Conservation (phyloP, 2,797 vertebrate species). For the Ptychadena robeensis region DNA sequence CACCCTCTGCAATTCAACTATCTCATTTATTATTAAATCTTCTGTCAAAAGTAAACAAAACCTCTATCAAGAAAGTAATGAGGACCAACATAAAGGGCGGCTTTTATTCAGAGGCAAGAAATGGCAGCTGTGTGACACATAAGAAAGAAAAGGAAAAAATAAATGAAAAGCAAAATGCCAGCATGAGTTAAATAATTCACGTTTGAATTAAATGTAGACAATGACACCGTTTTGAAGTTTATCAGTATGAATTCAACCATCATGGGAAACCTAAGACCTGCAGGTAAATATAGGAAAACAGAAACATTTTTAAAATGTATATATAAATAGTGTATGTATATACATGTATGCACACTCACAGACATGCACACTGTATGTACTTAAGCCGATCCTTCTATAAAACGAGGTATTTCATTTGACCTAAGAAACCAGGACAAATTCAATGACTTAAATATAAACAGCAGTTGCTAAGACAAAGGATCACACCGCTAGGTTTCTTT, state of each 20-base stretch:
- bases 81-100: neutral
- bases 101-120: neutral
- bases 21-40: slow-evolving; percentile 49
- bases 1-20: slow-evolving; percentile 10
- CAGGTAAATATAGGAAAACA: neutral
- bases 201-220: neutral
- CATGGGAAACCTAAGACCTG: neutral
- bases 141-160: neutral
- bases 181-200: neutral
- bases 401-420: too few relatives aligned
- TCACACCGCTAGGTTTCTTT: too few relatives aligned
- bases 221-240: neutral
- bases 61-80: slow-evolving; percentile 2
- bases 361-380: too few relatives aligned
- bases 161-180: slow-evolving; percentile 17
- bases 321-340: too few relatives aligned
- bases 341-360: too few relatives aligned
- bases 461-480: too few relatives aligned
- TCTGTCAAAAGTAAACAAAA: slow-evolving; percentile 51
- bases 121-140: neutral
- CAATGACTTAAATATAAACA: too few relatives aligned
- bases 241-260: neutral
- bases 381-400: too few relatives aligned
- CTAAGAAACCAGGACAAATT: too few relatives aligned
- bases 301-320: too few relatives aligned